A percentile compares a stretch with the other conserved stretches of the same genome.
Evolutionary conservation across 2,888 invertebrate genomes (phyloP).

Genomic region (Caprella mutica): DNA sequence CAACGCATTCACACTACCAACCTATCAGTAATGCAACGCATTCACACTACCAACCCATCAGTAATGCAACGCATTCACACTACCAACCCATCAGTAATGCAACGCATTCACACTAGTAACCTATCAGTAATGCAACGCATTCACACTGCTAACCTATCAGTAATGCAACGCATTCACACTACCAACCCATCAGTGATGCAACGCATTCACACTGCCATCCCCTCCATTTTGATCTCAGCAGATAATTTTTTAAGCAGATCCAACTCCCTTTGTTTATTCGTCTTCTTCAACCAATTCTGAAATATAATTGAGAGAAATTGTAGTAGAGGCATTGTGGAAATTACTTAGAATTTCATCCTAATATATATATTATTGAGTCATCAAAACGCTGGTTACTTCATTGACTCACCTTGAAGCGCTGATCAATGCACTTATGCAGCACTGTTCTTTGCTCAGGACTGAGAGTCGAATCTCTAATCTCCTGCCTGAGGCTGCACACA

Average conservation of each 20-base stretch:
- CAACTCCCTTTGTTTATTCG: constrained; percentile 32
- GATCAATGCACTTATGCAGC: constrained; percentile 29
- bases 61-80: too few species aligned
- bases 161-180: too few species aligned
- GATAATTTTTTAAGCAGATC: constrained; percentile 29
- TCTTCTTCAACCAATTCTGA: constrained; percentile 32
- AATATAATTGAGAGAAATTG: neutral
- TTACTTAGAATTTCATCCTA: neutral
- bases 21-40: too few species aligned
- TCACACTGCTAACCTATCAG: too few species aligned
- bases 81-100: too few species aligned
- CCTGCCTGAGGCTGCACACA: constrained; percentile 26
- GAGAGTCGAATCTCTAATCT: constrained; percentile 23
- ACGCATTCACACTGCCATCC: too few species aligned
- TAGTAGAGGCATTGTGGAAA: neutral
- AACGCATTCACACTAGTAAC: too few species aligned
- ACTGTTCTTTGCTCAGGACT: constrained; percentile 22
- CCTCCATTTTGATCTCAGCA: too few species aligned
- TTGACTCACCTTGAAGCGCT: constrained; percentile 25
- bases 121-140: too few species aligned
- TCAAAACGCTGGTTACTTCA: neutral
- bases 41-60: too few species aligned
- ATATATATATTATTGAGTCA: neutral
- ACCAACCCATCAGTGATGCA: too few species aligned
- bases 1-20: too few species aligned